Percentiles rank a stretch among this genome's conserved stretches.
Evolutionary conservation across 1,140 invertebrate species (phyloP).

Genomic region (Meloidogyne floridensis): DNA sequence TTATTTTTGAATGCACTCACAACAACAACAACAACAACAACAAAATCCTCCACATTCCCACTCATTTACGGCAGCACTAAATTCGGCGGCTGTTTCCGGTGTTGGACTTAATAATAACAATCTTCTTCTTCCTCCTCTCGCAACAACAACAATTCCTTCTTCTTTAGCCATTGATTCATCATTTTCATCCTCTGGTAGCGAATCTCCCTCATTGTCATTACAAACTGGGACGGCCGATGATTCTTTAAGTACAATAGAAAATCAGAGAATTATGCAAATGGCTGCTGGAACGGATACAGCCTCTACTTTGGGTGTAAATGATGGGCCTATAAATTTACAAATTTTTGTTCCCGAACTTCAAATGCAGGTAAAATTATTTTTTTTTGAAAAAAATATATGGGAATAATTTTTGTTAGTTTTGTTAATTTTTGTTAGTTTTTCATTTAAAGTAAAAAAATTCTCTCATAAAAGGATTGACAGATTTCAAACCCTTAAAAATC

Average conservation of each 20-base stretch:
- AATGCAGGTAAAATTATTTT: slow-evolving; percentile 66
- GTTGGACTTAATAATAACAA: not conserved
- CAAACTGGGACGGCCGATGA: slow-evolving; percentile 21
- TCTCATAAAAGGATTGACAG: too few relatives aligned
- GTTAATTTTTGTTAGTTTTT: too few relatives aligned
- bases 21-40: not conserved
- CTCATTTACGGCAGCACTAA: not conserved
- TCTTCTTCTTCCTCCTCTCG: too few relatives aligned
- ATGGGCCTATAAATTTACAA: slow-evolving; percentile 65
- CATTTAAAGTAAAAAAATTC: too few relatives aligned
- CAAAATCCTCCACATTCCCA: not conserved
- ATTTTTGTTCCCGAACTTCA: slow-evolving; percentile 68
- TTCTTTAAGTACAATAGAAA: slow-evolving; percentile 19
- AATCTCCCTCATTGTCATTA: slow-evolving; percentile 26
- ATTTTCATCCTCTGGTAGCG: slow-evolving; percentile 25
- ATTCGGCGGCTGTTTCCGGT: not conserved
- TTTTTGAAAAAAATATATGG: too few relatives aligned
- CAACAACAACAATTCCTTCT: not conserved
- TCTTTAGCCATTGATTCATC: slow-evolving; percentile 11
- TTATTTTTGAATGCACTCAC: not conserved
- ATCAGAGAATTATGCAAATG: slow-evolving; percentile 14
- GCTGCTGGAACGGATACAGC: not conserved
- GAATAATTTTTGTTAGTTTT: too few relatives aligned
- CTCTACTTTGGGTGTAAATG: slow-evolving; percentile 40
- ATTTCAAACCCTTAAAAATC: too few relatives aligned